Percentiles rank a stretch among this genome's conserved stretches.
These are phyloP conservation scores for Pseudomugil tenellus DNA, from an alignment of 2,797 vertebrate species.

Conservation along the genomic window DNA sequence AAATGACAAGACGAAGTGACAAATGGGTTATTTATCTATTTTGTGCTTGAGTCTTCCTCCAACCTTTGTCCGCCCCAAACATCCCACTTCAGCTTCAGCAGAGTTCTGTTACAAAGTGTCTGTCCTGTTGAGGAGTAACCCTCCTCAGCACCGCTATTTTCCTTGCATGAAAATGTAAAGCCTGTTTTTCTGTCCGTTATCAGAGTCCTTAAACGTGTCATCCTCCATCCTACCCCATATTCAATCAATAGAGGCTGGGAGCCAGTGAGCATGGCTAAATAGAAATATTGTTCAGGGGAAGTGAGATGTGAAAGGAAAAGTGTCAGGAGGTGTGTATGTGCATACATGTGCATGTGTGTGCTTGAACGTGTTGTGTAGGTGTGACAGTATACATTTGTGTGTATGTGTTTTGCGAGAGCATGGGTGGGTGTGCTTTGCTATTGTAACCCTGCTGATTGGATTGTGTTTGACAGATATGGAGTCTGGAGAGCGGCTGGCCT, in stretches of 20 bases:
- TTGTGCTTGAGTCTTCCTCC: conserved; percentile 29
- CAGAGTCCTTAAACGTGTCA: conserved; percentile 63
- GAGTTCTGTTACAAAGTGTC: conserved; percentile 15
- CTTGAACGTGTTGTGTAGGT: conserved; percentile 59
- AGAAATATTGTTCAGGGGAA: conserved; percentile 87
- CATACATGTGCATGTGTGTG: conserved; percentile 24
- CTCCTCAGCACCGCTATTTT: conserved; percentile 23
- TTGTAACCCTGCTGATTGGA: conserved; percentile 83
- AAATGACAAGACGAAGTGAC: conserved; percentile 46
- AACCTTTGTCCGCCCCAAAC: conserved; percentile 25
- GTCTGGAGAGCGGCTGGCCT: conserved; percentile 94
- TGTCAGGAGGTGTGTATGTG: conserved; percentile 71
- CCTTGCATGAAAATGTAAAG: conserved; percentile 54
- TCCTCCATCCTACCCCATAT: conserved; percentile 59
- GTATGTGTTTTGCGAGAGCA: conserved; percentile 57
- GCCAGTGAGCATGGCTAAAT: conserved; percentile 83
- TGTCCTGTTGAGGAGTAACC: conserved; percentile 26
- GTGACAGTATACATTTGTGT: conserved; percentile 54
- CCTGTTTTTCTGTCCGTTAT: conserved; percentile 48
- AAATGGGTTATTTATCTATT: conserved; percentile 44
- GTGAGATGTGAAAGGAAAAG: conserved; percentile 86
- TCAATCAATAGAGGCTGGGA: conserved; percentile 76
- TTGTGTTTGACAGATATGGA: conserved; percentile 95
- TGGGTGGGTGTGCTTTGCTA: conserved; percentile 71
- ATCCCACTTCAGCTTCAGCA: conserved; percentile 20